Conservation (phyloP, 2,888 invertebrate genomes). For the Eupsilia transversa region DNA sequence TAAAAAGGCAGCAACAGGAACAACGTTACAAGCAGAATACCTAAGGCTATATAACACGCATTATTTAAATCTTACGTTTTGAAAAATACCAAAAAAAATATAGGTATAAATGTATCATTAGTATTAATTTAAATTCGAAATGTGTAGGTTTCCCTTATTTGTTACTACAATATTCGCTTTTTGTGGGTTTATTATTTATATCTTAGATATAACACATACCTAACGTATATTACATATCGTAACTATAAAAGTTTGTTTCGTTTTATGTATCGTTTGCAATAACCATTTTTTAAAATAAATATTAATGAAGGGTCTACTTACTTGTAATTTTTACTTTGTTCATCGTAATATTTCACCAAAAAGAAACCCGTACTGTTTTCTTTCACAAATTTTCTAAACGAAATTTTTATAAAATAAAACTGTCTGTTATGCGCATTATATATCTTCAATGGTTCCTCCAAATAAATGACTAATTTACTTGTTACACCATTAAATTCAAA, state of each 20-base stretch:
- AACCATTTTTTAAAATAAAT: background rate
- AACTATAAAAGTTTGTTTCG: no score
- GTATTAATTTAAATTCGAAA: no score
- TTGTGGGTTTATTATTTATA: background rate
- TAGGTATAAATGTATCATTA: no score
- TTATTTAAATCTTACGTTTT: background rate
- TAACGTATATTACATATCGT: background rate
- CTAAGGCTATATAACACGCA: no score
- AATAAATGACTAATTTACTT: constrained; percentile 81
- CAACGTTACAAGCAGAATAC: background rate
- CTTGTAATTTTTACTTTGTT: constrained; percentile 72
- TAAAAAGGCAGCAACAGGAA: background rate
- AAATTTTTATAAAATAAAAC: constrained; percentile 79
- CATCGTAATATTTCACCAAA: constrained; percentile 79
- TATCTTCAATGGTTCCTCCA: constrained; percentile 78
- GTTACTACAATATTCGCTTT: background rate
- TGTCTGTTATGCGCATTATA: constrained; percentile 75
- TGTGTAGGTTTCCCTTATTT: constrained; percentile 4
- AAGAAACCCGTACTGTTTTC: constrained; percentile 78
- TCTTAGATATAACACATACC: background rate
- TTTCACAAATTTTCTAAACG: constrained; percentile 77
- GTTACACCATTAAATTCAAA: constrained; percentile 76
- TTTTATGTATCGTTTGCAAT: no score
- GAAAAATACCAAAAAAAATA: background rate
- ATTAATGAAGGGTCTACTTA: constrained; percentile 71